These are phyloP conservation scores for Oxyteleia sp. DNA, from an alignment of 2,888 invertebrate species.

Conservation along the genomic window DNA sequence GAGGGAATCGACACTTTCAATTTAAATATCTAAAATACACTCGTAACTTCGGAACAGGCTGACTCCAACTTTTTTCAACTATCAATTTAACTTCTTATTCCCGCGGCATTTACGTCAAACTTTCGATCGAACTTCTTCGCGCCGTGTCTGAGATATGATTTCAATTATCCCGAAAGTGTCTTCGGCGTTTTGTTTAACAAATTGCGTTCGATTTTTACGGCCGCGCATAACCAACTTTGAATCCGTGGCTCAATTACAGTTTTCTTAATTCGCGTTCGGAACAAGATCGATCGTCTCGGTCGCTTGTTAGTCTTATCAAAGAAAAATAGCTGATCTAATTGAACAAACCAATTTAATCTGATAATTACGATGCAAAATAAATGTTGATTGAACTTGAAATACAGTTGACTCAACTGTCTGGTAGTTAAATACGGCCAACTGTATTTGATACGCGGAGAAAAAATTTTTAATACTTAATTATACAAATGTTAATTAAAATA, in stretches of 20 bases:
- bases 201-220: slow-evolving; percentile 1
- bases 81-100: slow-evolving; percentile 82
- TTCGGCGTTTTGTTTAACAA: slow-evolving; percentile 13
- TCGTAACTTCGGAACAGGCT: slow-evolving; percentile 76
- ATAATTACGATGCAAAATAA: too few relatives aligned
- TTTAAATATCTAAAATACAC: slow-evolving; percentile 85
- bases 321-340: too few relatives aligned
- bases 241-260: not conserved
- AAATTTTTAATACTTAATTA: too few relatives aligned
- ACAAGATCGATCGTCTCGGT: too few relatives aligned
- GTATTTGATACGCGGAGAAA: too few relatives aligned
- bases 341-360: too few relatives aligned
- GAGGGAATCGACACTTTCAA: slow-evolving; percentile 84
- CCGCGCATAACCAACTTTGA: not conserved
- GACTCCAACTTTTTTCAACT: slow-evolving; percentile 68
- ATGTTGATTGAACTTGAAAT: too few relatives aligned
- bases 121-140: slow-evolving; percentile 51
- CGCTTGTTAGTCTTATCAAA: too few relatives aligned
- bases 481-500: too few relatives aligned
- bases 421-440: too few relatives aligned
- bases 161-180: slow-evolving; percentile 41
- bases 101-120: slow-evolving; percentile 38
- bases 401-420: too few relatives aligned
- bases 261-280: too few relatives aligned
- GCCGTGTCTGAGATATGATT: slow-evolving; percentile 25